These are phyloP conservation scores for Seira sanloemensis DNA, from an alignment of 2,888 invertebrate species.

Conservation along the genomic window DNA sequence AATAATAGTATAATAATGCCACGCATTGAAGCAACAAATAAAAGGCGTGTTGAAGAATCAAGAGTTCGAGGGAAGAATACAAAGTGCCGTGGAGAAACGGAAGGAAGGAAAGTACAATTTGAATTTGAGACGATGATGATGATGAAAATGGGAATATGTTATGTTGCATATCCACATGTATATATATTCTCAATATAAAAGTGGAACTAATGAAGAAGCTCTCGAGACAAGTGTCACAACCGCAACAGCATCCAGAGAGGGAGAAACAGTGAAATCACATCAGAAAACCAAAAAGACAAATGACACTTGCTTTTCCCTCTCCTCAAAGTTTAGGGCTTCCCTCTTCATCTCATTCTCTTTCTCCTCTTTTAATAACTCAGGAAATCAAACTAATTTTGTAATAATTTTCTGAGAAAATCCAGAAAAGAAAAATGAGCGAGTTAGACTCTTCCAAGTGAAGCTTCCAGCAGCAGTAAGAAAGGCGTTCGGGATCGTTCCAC, in stretches of 20 bases:
- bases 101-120: too few relatives aligned
- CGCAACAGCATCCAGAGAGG: constrained; percentile 25
- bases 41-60: too few relatives aligned
- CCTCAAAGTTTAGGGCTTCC: not conserved
- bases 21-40: too few relatives aligned
- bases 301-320: constrained; percentile 37
- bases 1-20: too few relatives aligned
- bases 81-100: too few relatives aligned
- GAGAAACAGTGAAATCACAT: not conserved
- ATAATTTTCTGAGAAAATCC: constrained; percentile 7
- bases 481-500: not conserved
- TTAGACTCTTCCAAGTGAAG: not conserved
- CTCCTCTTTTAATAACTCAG: not conserved
- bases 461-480: not conserved
- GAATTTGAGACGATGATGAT: too few relatives aligned
- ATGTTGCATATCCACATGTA: too few relatives aligned
- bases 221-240: constrained; percentile 50
- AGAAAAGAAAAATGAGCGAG: not conserved
- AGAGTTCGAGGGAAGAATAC: too few relatives aligned
- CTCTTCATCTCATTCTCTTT: not conserved
- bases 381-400: constrained; percentile 58
- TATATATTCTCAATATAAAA: too few relatives aligned
- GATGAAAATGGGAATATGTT: too few relatives aligned
- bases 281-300: not conserved
- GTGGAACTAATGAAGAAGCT: too few relatives aligned